Percentiles rank a stretch among this genome's conserved stretches.
These are phyloP conservation scores for Orthonevra nobilis DNA, from an alignment of 2,888 invertebrate species.

Conservation along the genomic window DNA sequence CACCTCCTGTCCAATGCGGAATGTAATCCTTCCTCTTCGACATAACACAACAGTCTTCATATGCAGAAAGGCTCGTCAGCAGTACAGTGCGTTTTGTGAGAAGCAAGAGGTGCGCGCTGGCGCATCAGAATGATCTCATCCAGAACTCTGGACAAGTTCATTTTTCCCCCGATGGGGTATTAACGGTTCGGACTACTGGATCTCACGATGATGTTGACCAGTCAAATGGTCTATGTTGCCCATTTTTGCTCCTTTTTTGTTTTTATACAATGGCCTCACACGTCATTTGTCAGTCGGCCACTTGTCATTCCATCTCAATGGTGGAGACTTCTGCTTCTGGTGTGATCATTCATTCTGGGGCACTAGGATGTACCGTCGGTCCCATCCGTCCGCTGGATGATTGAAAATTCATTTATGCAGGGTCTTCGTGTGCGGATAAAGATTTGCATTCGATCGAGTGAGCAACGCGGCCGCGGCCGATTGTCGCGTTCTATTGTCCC, in stretches of 20 bases:
- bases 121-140: constrained; percentile 3
- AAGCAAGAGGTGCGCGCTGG: constrained; percentile 10
- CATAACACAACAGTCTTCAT: constrained; percentile 46
- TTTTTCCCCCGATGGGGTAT: constrained; percentile 61
- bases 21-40: constrained; percentile 35
- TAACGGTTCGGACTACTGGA: constrained; percentile 25
- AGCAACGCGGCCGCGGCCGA: too few species aligned
- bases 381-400: constrained; percentile 31
- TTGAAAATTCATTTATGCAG: constrained; percentile 70
- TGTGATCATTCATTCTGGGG: constrained; percentile 49
- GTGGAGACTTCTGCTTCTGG: constrained; percentile 7
- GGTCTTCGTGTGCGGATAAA: constrained; percentile 59
- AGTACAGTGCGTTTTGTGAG: not conserved
- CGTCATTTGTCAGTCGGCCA: constrained; percentile 64
- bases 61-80: constrained; percentile 57
- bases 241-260: constrained; percentile 45
- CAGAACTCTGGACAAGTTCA: constrained; percentile 56
- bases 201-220: constrained; percentile 35
- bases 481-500: constrained; percentile 49
- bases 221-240: constrained; percentile 43
- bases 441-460: constrained; percentile 70
- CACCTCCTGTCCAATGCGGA: constrained; percentile 52
- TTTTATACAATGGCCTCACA: constrained; percentile 50
- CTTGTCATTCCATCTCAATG: constrained; percentile 53
- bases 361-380: constrained; percentile 16